phyloP scores from a whole-genome alignment of 2,888 invertebrate species.

The Andrena marginata region DNA sequence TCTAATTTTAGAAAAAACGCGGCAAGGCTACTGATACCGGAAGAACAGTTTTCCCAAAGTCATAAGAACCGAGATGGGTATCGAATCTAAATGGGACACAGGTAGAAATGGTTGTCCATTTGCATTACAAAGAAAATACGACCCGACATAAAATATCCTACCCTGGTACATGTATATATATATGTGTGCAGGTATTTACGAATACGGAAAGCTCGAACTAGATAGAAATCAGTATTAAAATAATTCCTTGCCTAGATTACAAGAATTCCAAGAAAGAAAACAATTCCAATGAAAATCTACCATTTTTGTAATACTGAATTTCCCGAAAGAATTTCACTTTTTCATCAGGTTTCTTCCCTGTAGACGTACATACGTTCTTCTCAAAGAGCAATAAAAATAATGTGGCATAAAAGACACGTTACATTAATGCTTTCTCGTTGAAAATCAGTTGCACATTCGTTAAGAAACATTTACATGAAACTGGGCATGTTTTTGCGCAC shows the following conservation, averaged over 20 bases:
- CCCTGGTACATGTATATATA: background rate
- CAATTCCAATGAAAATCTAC: too few relatives aligned
- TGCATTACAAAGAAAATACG: constrained; percentile 25
- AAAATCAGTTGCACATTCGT: background rate
- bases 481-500: too few relatives aligned
- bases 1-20: constrained; percentile 67
- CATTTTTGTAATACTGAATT: too few relatives aligned
- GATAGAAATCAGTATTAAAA: constrained; percentile 26
- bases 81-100: background rate
- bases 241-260: background rate
- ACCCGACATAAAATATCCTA: background rate
- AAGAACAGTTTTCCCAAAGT: constrained; percentile 44
- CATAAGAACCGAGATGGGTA: constrained; percentile 16
- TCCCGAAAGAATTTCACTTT: too few relatives aligned
- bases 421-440: background rate
- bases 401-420: background rate
- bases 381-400: background rate
- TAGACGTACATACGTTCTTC: too few relatives aligned
- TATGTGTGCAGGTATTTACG: too few relatives aligned
- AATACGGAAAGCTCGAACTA: background rate
- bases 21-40: constrained; percentile 30
- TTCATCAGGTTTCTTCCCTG: too few relatives aligned
- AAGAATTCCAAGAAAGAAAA: background rate
- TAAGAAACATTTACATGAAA: too few relatives aligned
- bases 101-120: constrained; percentile 15